Base-by-base conservation (phyloP, 2,888 invertebrate genomes). In the Vanessa cardui region DNA sequence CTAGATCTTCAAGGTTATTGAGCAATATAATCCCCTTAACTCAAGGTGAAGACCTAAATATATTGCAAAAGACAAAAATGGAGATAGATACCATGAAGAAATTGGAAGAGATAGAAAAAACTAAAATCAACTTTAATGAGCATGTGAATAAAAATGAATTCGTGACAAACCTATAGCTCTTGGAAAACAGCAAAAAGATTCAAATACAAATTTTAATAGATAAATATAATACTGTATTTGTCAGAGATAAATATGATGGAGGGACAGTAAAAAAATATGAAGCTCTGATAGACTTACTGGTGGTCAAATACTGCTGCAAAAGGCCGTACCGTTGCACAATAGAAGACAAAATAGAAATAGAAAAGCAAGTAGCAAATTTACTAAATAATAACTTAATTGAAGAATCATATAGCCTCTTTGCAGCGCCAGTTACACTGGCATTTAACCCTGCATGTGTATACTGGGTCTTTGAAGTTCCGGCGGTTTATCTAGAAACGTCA, bases 331-430 rank as follows among this genome's bases (percentile, higher is more conserved):
- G 68, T 49, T 73, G 73, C 52, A 54, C 69, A 6, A 45, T 63
- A 49, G 69, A 63, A 46, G 69, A 73, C 64, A 68, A 20, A 52
- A 58, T 63, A 69, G 66, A 70, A 60, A 70, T 70, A 44, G 66
- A 69, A 54, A 33, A 65, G 8, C 64, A 67, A 59, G 21, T 62
- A 7, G 50, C 54, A 45, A 52, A 71, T 69, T 60, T 73, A 54
- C 50, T 72, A 46, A 39, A 69, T 7, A 68, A 70, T 12, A 58
- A 70, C 20, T 39, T 73, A 31, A 73, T 71, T 50, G 68, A 72
- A 59, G 72, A 72, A 56, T 70, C 72, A 21, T 72, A 72, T 62
- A 73, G 73, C 50, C 70, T 70, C 18, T 73, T 72, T 47, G 68
- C 73, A 31, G 70, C 66, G 46, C 70, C 70, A 31, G 70, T 70